Evolutionary conservation across 2,797 vertebrate species (phyloP), one percentile per base, ranked within the genome.

Genomic region (Gymnoscopelus braueri): DNA sequence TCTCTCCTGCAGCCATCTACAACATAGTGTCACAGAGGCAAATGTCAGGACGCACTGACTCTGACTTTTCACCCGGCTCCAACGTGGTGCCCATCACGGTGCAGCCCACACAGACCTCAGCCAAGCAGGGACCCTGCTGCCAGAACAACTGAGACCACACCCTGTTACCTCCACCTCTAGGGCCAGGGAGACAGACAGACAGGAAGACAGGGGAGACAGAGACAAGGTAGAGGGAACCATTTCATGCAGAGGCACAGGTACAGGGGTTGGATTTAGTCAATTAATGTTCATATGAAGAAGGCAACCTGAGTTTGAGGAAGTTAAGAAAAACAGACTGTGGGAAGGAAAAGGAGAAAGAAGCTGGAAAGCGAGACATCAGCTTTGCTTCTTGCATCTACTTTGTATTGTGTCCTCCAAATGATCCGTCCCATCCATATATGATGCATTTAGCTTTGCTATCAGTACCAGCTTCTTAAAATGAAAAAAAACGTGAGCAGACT

Each of bases 21-120:
- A 93, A 84, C 88, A 95, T 95, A 13, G 94, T 96, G 75, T 96
- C 96, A 0, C 95, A 96, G 93, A 88, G 94, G 83, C 96, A 96
- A 91, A 96, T 97, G 57, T 84, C 93, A 0, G 95, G 93, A 50
- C 93, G 90, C 63, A 86, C 74, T 0, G 94, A 95, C 77, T 57
- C 93, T 0, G 94, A 96, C 80, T 95, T 96, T 0, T 93, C 94
- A 0, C 93, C 95, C 54, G 85, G 89, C 85, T 95, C 91, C 44
- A 91, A 94, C 81, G 94, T 97, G 1, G 95, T 96, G 65, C 95
- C 96, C 86, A 96, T 96, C 88, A 94, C 89, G 3, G 94, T 96
- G 11, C 93, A 94, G 81, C 94, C 94, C 79, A 95, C 94, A 63
- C 93, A 94, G 74, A 93, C 83, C 88, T 88, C 90, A 1, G 69